phyloP scores from a whole-genome alignment of 1,140 invertebrate species.

The Zaprionus davidi region DNA sequence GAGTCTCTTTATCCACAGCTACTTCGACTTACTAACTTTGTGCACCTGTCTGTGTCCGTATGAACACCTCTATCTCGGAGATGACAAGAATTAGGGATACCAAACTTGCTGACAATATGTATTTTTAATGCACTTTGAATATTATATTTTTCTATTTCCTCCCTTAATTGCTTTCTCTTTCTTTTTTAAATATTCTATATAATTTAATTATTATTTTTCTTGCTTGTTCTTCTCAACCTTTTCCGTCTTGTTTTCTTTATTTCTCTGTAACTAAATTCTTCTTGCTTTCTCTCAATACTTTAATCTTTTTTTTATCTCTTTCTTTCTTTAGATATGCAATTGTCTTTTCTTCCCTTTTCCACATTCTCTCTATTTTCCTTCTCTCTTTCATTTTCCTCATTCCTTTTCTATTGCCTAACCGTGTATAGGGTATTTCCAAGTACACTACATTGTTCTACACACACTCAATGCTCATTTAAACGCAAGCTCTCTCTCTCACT shows the following conservation, averaged over 20 bases:
- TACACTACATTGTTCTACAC: not conserved
- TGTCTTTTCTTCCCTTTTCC: not conserved
- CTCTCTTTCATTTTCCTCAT: not conserved
- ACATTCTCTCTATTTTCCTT: not conserved
- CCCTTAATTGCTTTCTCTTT: too few relatives aligned
- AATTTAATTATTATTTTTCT: not conserved
- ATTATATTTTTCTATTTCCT: too few relatives aligned
- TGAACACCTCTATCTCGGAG: too few relatives aligned
- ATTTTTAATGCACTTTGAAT: too few relatives aligned
- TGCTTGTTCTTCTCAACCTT: not conserved
- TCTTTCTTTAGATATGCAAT: not conserved
- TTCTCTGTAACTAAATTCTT: not conserved
- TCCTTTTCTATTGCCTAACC: not conserved
- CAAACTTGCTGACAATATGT: too few relatives aligned
- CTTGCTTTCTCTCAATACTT: not conserved
- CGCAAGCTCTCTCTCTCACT: not conserved
- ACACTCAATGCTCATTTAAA: not conserved
- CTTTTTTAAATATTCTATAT: too few relatives aligned
- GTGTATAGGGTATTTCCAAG: slow-evolving; percentile 11
- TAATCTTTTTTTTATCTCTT: not conserved
- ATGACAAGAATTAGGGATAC: not conserved
- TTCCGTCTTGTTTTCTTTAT: not conserved
- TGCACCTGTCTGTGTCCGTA: too few relatives aligned
- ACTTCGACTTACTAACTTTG: too few relatives aligned
- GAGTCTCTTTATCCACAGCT: too few relatives aligned